Evolutionary conservation across 2,888 invertebrate genomes (phyloP).

Genomic region (Pseudococcus longispinus): DNA sequence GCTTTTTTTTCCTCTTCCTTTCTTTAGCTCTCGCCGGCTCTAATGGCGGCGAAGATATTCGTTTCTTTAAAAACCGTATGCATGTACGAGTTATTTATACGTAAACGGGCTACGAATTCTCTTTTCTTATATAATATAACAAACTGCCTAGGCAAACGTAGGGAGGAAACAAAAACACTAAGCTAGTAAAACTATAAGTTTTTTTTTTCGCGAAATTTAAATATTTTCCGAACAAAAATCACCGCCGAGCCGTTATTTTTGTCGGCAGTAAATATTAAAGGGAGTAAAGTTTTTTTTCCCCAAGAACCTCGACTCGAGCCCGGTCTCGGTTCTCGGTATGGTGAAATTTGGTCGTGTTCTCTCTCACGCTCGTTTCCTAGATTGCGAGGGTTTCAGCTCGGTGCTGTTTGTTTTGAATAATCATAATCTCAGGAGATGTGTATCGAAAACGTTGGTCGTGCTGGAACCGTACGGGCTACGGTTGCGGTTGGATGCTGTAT

Average conservation of each 20-base stretch:
- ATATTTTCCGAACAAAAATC: slow-evolving; percentile 20
- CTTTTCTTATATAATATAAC: not conserved
- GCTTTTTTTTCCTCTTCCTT: not conserved
- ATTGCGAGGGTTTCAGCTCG: not conserved
- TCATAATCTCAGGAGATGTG: slow-evolving; percentile 20
- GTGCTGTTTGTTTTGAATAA: slow-evolving; percentile 26
- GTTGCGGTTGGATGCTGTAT: too few relatives aligned
- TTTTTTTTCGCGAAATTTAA: slow-evolving; percentile 21
- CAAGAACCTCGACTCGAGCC: not conserved
- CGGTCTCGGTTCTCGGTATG: not conserved
- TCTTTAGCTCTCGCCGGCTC: not conserved
- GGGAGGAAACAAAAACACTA: not conserved
- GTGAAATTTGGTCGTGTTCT: not conserved
- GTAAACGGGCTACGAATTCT: not conserved
- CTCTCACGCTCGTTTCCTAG: not conserved
- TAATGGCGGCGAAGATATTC: slow-evolving; percentile 12
- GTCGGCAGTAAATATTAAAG: slow-evolving; percentile 33
- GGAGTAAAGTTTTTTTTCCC: not conserved
- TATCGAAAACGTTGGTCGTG: not conserved
- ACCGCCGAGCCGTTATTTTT: slow-evolving; percentile 31
- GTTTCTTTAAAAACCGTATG: slow-evolving; percentile 25
- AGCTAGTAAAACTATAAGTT: slow-evolving; percentile 42
- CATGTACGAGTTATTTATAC: slow-evolving; percentile 23
- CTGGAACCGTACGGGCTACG: not conserved
- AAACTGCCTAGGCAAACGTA: not conserved